Percentiles rank a stretch among this genome's conserved stretches.
Evolutionary conservation across 2,113 vertebrate species (phyloP).

Genomic region (Heterotis niloticus): DNA sequence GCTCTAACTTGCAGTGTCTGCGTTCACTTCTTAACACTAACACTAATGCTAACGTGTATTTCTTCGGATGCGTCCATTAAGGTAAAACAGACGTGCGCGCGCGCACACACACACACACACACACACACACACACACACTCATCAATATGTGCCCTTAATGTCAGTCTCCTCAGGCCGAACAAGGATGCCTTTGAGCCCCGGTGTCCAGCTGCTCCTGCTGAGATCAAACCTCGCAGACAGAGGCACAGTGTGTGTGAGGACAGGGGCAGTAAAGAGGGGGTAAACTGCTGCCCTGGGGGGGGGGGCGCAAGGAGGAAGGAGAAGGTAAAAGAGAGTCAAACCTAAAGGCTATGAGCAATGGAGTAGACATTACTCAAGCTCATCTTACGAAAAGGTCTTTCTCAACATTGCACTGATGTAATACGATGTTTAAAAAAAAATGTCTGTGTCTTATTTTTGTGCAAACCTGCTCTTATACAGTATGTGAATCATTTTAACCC

Average conservation of each 20-base stretch:
- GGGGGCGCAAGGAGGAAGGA: constrained; percentile 33
- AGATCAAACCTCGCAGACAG: constrained; percentile 59
- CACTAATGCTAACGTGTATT: not conserved
- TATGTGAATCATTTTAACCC: not conserved
- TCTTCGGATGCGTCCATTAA: not conserved
- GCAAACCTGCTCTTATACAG: not conserved
- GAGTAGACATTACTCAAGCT: constrained; percentile 2
- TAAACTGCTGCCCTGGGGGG: too few species aligned
- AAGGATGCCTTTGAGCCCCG: constrained; percentile 66
- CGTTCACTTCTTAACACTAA: not conserved
- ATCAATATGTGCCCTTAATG: constrained; percentile 53
- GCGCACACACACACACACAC: constrained; percentile 44
- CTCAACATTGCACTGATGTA: not conserved
- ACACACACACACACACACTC: constrained; percentile 38
- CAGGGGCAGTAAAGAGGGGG: constrained; percentile 37
- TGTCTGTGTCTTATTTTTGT: not conserved
- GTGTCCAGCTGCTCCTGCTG: constrained; percentile 66
- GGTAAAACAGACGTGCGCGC: not conserved
- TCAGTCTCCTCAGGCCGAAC: constrained; percentile 62
- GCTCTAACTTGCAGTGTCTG: not conserved
- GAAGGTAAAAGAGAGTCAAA: constrained; percentile 31
- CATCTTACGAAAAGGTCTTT: not conserved
- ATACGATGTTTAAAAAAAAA: not conserved
- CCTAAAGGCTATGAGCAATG: constrained; percentile 18
- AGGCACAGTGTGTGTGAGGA: constrained; percentile 58